Conservation (phyloP, 2,888 invertebrate species). For the Mellilla xanthometata region DNA sequence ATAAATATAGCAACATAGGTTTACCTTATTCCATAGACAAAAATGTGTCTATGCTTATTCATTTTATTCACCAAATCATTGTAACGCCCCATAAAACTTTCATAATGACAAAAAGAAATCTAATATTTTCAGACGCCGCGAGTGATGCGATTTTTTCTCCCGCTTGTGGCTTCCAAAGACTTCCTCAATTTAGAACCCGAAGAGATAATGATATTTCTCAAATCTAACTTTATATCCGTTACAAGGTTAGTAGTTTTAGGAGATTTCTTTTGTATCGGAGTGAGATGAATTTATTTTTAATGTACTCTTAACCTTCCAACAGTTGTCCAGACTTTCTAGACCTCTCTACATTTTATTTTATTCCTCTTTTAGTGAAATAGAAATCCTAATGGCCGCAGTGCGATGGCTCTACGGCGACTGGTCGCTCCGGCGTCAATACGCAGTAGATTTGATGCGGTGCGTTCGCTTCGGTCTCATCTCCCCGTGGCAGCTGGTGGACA, state of each 20-base stretch:
- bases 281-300: too few species aligned
- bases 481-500: slow-evolving; percentile 90
- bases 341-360: neutral
- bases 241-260: slow-evolving; percentile 81
- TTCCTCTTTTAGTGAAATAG: slow-evolving; percentile 81
- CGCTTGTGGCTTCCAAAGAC: slow-evolving; percentile 88
- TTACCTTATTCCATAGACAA: too few species aligned
- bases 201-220: slow-evolving; percentile 86
- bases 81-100: too few species aligned
- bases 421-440: slow-evolving; percentile 80
- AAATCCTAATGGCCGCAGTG: slow-evolving; percentile 90
- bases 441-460: slow-evolving; percentile 85
- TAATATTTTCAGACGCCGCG: slow-evolving; percentile 79
- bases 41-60: too few species aligned
- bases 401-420: slow-evolving; percentile 90
- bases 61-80: too few species aligned
- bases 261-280: too few species aligned
- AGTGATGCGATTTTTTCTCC: slow-evolving; percentile 89
- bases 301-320: too few species aligned
- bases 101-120: too few species aligned
- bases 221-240: slow-evolving; percentile 88
- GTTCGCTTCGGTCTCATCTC: slow-evolving; percentile 91
- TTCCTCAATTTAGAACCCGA: slow-evolving; percentile 86
- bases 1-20: too few species aligned
- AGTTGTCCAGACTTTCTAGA: too few species aligned